Evolutionary conservation across 2,113 vertebrate genomes (phyloP).

Genomic region (Scytalopus superciliaris): DNA sequence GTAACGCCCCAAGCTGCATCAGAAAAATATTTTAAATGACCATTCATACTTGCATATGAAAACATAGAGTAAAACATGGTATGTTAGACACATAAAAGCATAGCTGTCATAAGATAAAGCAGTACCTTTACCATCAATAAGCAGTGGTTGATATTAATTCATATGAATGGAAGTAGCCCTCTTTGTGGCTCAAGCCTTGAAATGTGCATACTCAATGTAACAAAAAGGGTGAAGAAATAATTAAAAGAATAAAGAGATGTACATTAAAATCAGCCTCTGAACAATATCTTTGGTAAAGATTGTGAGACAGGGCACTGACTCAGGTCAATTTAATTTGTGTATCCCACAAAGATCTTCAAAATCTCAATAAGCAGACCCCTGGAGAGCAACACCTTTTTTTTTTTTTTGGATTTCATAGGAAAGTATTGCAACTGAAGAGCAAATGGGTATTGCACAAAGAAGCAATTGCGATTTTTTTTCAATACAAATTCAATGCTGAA

Average conservation of each 20-base stretch:
- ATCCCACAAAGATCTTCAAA: neutral
- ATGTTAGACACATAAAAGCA: neutral
- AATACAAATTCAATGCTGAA: neutral
- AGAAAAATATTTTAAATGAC: neutral
- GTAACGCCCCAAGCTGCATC: neutral
- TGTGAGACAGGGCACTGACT: neutral
- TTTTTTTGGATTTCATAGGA: neutral
- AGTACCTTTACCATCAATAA: neutral
- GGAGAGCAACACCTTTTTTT: neutral
- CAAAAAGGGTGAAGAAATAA: neutral
- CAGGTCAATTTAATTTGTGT: neutral
- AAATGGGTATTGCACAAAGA: neutral
- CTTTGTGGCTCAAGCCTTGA: neutral
- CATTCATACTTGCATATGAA: neutral
- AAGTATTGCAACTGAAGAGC: neutral
- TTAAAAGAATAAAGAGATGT: neutral
- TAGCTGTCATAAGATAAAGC: neutral
- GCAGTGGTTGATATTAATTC: neutral
- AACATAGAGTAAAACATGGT: neutral
- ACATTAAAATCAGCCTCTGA: neutral
- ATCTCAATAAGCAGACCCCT: neutral
- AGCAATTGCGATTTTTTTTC: neutral
- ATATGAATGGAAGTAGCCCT: neutral
- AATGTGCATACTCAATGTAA: neutral
- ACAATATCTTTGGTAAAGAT: neutral